Evolutionary conservation across 2,113 vertebrate species (phyloP).

Genomic region (Anolis carolinensis): DNA sequence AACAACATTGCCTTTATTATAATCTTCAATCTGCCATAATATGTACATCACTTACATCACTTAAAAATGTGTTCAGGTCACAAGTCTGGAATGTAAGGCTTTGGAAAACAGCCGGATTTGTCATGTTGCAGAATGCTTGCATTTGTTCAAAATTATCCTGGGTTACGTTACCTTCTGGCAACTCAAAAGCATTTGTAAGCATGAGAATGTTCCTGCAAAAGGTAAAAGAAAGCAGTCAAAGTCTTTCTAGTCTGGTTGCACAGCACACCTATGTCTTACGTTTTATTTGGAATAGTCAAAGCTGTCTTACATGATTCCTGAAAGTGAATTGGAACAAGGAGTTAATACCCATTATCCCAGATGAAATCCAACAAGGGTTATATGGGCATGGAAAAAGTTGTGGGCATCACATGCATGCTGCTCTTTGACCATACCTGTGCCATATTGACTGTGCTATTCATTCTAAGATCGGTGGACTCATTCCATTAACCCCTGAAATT

Average conservation of each 20-base stretch:
- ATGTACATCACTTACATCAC: constrained; percentile 64
- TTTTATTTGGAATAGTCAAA: background rate
- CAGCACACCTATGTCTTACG: background rate
- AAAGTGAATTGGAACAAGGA: background rate
- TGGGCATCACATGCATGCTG: too few relatives aligned
- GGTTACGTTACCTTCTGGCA: constrained; percentile 76
- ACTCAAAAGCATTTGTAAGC: constrained; percentile 79
- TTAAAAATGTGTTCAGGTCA: constrained; percentile 72
- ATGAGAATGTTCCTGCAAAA: constrained; percentile 81
- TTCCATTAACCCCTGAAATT: background rate
- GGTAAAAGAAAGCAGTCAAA: background rate
- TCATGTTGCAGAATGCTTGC: constrained; percentile 61
- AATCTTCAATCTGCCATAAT: background rate
- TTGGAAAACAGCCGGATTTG: constrained; percentile 7
- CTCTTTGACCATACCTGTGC: background rate
- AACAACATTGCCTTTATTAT: too few relatives aligned
- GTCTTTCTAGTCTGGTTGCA: background rate
- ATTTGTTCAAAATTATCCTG: constrained; percentile 73
- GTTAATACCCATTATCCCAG: background rate
- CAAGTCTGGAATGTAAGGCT: constrained; percentile 74
- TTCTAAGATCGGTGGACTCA: too few relatives aligned
- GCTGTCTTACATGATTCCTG: background rate
- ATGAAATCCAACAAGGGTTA: background rate
- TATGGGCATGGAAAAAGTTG: background rate
- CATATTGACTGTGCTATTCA: too few relatives aligned